Evolutionary conservation across 23 tunicate species (phyloP).

Genomic region (Phallusia fumigata): DNA sequence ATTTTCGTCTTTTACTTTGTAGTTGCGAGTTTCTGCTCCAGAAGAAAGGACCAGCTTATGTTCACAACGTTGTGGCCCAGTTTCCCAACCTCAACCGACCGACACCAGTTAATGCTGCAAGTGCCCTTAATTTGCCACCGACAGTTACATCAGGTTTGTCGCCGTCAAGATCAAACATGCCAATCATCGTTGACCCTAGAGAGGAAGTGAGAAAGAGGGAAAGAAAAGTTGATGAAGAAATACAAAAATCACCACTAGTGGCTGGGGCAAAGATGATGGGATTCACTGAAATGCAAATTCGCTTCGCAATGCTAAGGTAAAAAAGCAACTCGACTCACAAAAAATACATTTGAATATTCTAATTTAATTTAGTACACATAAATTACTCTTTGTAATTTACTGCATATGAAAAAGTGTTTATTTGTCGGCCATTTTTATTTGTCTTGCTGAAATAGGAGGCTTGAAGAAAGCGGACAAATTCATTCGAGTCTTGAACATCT

Average conservation of each 20-base stretch:
- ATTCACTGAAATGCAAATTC: constrained; percentile 16
- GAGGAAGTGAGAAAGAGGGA: constrained; percentile 2
- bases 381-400: too few relatives aligned
- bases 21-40: constrained; percentile 47
- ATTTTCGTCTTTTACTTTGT: background rate
- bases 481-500: background rate
- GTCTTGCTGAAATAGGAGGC: background rate
- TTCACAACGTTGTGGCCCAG: constrained; percentile 18
- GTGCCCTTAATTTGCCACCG: background rate
- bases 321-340: too few relatives aligned
- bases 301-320: constrained; percentile 19
- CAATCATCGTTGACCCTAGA: constrained; percentile 13
- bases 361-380: too few relatives aligned
- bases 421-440: too few relatives aligned
- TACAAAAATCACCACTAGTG: background rate
- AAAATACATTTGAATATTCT: too few relatives aligned
- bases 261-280: constrained; percentile 30
- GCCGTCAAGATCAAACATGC: background rate
- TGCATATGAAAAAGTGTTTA: too few relatives aligned
- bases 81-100: constrained; percentile 44
- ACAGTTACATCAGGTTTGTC: background rate
- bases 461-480: background rate
- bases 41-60: constrained; percentile 21
- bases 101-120: constrained; percentile 2
- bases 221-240: constrained; percentile 24